Percentiles rank a stretch among this genome's conserved stretches.
phyloP scores from a whole-genome alignment of 2,113 vertebrate genomes.

The Strigops habroptila region DNA sequence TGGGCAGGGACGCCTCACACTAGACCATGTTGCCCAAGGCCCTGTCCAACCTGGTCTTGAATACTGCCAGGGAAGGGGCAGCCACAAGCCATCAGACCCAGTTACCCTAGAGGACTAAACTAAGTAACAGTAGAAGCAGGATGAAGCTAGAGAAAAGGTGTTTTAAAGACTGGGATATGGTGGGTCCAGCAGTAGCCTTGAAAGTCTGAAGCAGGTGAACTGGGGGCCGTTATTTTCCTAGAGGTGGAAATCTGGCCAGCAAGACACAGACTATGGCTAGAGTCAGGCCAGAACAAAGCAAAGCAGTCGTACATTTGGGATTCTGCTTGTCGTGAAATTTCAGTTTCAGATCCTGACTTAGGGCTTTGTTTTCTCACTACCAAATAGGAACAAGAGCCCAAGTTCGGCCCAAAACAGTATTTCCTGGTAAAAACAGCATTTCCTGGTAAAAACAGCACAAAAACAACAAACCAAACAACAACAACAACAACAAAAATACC shows the following conservation, averaged over 20 bases:
- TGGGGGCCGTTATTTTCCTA: neutral
- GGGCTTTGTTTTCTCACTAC: neutral
- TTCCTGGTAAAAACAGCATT: too few relatives aligned
- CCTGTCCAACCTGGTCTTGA: neutral
- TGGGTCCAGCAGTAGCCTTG: neutral
- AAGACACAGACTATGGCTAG: neutral
- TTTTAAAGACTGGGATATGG: neutral
- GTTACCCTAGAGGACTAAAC: neutral
- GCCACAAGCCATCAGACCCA: neutral
- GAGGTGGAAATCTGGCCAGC: neutral
- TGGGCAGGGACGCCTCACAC: neutral
- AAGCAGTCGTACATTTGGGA: neutral
- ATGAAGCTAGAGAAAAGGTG: neutral
- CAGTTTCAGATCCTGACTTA: neutral
- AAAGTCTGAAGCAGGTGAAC: neutral
- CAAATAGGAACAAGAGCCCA: neutral
- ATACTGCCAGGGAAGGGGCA: neutral
- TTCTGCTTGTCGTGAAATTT: neutral
- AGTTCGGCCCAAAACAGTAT: neutral
- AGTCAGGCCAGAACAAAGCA: neutral
- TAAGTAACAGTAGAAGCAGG: neutral
- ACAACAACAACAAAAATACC: neutral
- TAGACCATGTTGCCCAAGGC: neutral
- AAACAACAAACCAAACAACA: neutral
- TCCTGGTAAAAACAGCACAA: too few relatives aligned